Percentiles rank a stretch among this genome's conserved stretches.
Conservation (phyloP, 2,888 invertebrate genomes). For the Belgica antarctica region DNA sequence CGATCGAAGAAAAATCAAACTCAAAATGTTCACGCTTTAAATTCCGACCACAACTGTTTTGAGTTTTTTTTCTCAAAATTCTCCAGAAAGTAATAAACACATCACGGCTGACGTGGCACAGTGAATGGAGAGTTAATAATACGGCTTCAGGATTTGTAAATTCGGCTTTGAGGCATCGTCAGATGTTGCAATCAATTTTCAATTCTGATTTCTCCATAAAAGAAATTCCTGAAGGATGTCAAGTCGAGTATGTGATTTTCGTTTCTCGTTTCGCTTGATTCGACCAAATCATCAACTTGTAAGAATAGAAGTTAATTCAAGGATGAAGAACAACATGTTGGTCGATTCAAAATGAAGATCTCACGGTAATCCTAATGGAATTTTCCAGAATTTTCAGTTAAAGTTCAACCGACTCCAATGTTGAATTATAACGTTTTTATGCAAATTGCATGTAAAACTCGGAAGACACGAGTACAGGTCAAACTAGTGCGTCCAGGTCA, state of each 20-base stretch:
- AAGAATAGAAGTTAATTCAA: constrained; percentile 9
- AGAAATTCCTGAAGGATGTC: constrained; percentile 21
- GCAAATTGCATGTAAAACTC: background rate
- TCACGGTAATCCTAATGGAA: constrained; percentile 41
- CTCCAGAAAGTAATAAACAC: background rate
- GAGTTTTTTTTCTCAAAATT: too few relatives aligned
- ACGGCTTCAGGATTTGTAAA: background rate
- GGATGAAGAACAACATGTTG: constrained; percentile 13
- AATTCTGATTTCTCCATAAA: constrained; percentile 29
- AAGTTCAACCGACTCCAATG: background rate
- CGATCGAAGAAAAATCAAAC: background rate
- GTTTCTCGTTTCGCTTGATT: constrained; percentile 1
- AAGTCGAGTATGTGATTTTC: constrained; percentile 28
- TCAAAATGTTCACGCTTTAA: too few relatives aligned
- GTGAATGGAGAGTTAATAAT: constrained; percentile 30
- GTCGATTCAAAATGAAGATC: background rate
- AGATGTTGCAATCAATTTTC: constrained; percentile 26
- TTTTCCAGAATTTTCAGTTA: background rate
- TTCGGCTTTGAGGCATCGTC: background rate
- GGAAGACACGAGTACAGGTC: constrained; percentile 9
- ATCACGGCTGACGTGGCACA: constrained; percentile 14
- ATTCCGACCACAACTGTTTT: too few relatives aligned
- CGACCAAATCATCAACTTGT: background rate
- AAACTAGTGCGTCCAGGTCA: constrained; percentile 26
- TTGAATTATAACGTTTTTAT: constrained; percentile 11